Evolutionary conservation across 2,113 vertebrate genomes (phyloP).

Genomic region (Scytalopus superciliaris): DNA sequence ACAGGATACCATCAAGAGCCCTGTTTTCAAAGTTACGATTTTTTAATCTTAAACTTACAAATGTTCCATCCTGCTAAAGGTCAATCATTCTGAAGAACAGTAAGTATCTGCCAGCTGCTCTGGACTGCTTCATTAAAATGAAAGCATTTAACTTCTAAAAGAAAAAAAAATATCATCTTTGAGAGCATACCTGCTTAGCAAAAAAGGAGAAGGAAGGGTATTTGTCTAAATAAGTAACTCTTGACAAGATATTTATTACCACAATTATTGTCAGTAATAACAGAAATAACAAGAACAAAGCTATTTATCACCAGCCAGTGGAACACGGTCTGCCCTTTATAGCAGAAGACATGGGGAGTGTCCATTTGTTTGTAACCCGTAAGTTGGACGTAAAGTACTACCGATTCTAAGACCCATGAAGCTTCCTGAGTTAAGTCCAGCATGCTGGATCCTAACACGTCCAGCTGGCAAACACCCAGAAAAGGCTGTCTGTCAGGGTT

Average conservation of each 20-base stretch:
- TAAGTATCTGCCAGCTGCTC: neutral
- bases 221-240: neutral
- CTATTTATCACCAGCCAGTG: neutral
- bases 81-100: neutral
- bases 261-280: neutral
- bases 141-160: constrained; percentile 15
- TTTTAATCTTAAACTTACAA: constrained; percentile 26
- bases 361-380: neutral
- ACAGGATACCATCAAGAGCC: neutral
- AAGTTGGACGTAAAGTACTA: neutral
- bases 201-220: neutral
- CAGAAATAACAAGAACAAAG: neutral
- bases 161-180: neutral
- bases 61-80: neutral
- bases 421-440: neutral
- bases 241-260: neutral
- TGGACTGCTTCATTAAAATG: constrained; percentile 25
- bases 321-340: neutral
- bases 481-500: neutral
- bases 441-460: neutral
- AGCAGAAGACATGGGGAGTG: neutral
- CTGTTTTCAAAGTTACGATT: constrained; percentile 31
- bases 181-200: neutral
- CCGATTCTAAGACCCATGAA: neutral
- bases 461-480: neutral